phyloP scores from a whole-genome alignment of 2,888 invertebrate species.

The Coecobrya sp. region DNA sequence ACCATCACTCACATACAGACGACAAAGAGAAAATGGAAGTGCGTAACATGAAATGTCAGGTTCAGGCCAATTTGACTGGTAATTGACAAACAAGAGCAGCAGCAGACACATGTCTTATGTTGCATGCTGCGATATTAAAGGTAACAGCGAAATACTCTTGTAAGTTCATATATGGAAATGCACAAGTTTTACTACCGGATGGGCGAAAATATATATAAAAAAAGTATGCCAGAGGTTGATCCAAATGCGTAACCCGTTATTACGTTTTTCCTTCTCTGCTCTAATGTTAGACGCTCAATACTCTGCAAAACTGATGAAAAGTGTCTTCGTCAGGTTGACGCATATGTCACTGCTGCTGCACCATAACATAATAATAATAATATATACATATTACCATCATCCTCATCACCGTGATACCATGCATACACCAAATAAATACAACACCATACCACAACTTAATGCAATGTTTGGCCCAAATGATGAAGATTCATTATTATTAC shows the following conservation, averaged over 20 bases:
- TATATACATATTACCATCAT: slow-evolving; percentile 17
- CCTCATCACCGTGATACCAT: neutral
- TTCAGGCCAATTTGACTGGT: slow-evolving; percentile 40
- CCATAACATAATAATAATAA: neutral
- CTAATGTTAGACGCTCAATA: slow-evolving; percentile 31
- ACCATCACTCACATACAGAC: neutral
- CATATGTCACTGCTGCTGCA: slow-evolving; percentile 27
- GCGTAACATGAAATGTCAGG: slow-evolving; percentile 59
- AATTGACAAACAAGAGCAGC: slow-evolving; percentile 41
- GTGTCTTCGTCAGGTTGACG: slow-evolving; percentile 40
- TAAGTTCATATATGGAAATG: slow-evolving; percentile 33
- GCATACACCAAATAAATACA: neutral
- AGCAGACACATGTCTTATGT: slow-evolving; percentile 3
- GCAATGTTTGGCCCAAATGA: slow-evolving; percentile 59
- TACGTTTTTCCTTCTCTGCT: slow-evolving; percentile 38
- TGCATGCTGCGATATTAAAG: neutral
- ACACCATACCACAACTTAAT: slow-evolving; percentile 33
- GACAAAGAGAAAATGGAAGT: slow-evolving; percentile 18
- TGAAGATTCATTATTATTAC: slow-evolving; percentile 63
- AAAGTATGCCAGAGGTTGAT: slow-evolving; percentile 57
- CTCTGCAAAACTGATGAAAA: slow-evolving; percentile 18
- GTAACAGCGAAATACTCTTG: neutral
- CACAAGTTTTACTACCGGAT: slow-evolving; percentile 35
- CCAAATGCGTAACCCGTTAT: slow-evolving; percentile 50
- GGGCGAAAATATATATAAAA: slow-evolving; percentile 22